These are phyloP conservation scores for Ctenoplectra terminalis DNA, from an alignment of 1,140 invertebrate species.

Conservation along the genomic window DNA sequence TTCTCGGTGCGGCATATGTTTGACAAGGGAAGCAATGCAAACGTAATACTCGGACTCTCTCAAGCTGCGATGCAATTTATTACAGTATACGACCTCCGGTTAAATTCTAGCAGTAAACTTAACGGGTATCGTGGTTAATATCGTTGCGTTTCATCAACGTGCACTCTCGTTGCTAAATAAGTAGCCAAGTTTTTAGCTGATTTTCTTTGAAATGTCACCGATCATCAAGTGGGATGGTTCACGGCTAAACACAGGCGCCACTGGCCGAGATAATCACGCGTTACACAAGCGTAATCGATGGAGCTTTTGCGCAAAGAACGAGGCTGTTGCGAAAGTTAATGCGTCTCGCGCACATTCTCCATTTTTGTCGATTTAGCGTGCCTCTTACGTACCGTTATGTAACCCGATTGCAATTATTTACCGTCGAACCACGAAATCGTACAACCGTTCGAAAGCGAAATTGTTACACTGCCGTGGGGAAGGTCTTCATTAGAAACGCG, in stretches of 20 bases:
- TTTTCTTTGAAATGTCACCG: slow-evolving; percentile 39
- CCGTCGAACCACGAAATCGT: background rate
- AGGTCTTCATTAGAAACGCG: background rate
- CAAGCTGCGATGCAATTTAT: slow-evolving; percentile 66
- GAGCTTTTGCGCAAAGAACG: background rate
- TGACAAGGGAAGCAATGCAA: slow-evolving; percentile 68
- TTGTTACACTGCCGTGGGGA: background rate
- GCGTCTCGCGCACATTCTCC: background rate
- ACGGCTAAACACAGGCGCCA: slow-evolving; percentile 24
- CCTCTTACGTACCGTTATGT: background rate
- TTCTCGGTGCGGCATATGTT: slow-evolving; percentile 62
- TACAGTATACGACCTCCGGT: slow-evolving; percentile 64
- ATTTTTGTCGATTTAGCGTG: background rate
- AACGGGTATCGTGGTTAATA: slow-evolving; percentile 34
- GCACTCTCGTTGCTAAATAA: slow-evolving; percentile 42
- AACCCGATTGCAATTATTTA: background rate
- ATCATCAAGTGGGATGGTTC: slow-evolving; percentile 7
- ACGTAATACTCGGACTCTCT: slow-evolving; percentile 60
- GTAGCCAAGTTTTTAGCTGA: slow-evolving; percentile 32
- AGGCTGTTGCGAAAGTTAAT: slow-evolving; percentile 17
- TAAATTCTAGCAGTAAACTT: slow-evolving; percentile 59
- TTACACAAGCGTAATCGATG: slow-evolving; percentile 28
- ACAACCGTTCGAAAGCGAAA: background rate
- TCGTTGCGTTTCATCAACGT: slow-evolving; percentile 51
- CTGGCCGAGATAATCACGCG: slow-evolving; percentile 41